Conservation (phyloP, 2,888 invertebrate species). For the Drosophila barbarae region DNA sequence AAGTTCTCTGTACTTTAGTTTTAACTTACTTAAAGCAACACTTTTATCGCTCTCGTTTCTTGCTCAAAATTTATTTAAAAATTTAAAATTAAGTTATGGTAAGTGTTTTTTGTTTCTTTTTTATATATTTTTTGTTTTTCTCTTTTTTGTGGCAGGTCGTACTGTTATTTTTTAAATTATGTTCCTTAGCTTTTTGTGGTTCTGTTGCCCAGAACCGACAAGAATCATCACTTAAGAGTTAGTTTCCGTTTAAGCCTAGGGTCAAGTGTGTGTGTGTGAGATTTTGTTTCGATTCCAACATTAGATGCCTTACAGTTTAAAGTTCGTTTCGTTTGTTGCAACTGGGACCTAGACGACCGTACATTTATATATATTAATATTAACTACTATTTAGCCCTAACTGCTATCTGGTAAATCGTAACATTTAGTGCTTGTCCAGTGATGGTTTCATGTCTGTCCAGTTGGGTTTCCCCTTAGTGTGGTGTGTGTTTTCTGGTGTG, state of each 20-base stretch:
- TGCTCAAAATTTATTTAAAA: constrained; percentile 56
- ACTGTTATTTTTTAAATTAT: constrained; percentile 45
- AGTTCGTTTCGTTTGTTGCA: constrained; percentile 46
- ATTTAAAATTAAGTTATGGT: constrained; percentile 51
- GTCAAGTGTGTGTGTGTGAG: constrained; percentile 47
- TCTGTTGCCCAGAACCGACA: constrained; percentile 26
- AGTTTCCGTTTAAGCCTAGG: constrained; percentile 20
- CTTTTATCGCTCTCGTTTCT: constrained; percentile 33
- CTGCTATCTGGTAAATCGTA: constrained; percentile 57
- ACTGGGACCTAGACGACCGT: constrained; percentile 61
- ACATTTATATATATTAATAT: constrained; percentile 29
- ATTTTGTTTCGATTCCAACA: constrained; percentile 47
- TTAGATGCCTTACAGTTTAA: constrained; percentile 54
- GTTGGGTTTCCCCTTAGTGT: constrained; percentile 19
- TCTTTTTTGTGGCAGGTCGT: constrained; percentile 67
- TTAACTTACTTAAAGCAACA: constrained; percentile 68
- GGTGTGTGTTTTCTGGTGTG: constrained; percentile 41
- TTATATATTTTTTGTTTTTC: constrained; percentile 16
- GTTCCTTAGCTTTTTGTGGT: constrained; percentile 13
- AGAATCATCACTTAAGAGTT: constrained; percentile 43
- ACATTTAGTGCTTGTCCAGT: constrained; percentile 63
- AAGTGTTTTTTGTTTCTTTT: constrained; percentile 41
- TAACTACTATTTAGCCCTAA: constrained; percentile 37
- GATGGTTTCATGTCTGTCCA: constrained; percentile 25
- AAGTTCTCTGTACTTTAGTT: constrained; percentile 41